Base-by-base conservation (phyloP, 2,888 invertebrate species). In the Leptinotarsa rubiginosa region DNA sequence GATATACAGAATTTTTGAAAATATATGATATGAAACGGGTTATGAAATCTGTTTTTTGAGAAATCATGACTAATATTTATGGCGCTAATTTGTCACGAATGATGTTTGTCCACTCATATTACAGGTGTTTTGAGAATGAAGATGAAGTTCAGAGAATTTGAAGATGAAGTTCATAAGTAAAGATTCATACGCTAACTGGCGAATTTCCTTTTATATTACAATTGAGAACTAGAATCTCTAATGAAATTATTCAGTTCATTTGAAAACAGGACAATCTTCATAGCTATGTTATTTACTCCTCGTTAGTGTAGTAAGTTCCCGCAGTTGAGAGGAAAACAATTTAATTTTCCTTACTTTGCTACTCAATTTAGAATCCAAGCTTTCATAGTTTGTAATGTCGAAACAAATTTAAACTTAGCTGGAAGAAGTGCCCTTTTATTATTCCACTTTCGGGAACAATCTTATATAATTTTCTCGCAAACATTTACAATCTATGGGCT, bases 381-480 rank as follows among this genome's bases (percentile, higher is more conserved):
- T 70, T 59, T 70, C 68, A 67, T 70, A 64, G 69, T 75, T 72
- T 50, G 65, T 76, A 66, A 69, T 70, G 74, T 73, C 72, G 64
- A 74, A 76, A 74, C 72, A 67, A 76, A 76, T 76, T 74, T 70
- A 69, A 56, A 74, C 73, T 67, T 70, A 68, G 18, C 54, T 18
- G 50, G 70, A 64, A 73, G 77, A 77, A 75, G 74, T 79, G 72
- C 65, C 65, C 65, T 70, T 74, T 65, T 69, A 72, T 66, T 72
- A 75, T 77, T 74, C 76, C 70, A 54, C 68, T 20, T 31, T 70
- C 74, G 74, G 72, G 72, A 79, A 78, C 78, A 79, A 76, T 80
- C 78, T 75, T 77, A 78, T 77, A 79, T 80, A 80, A 80, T 81
- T 80, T 78, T 78, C 80, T 75, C 77, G 75, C 70, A 75, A 78